Evolutionary conservation across 2,888 invertebrate species (phyloP).

Genomic region (Chrysotoxum bicinctum): DNA sequence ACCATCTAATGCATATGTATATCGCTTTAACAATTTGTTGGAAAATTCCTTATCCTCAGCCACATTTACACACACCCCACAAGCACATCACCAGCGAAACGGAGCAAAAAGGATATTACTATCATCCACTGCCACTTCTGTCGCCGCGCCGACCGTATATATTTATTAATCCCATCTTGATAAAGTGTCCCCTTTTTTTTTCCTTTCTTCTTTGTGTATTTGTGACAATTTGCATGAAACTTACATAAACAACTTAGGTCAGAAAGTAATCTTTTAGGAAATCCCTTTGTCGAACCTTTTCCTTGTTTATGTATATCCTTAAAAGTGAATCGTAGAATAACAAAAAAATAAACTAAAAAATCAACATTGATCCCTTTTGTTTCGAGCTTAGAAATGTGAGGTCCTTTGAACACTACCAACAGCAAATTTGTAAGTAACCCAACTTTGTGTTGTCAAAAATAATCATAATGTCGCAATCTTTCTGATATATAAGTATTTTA

Average conservation of each 20-base stretch:
- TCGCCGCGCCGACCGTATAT: not conserved
- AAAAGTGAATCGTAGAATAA: not conserved
- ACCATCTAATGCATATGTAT: slow-evolving; percentile 49
- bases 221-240: slow-evolving; percentile 43
- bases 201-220: slow-evolving; percentile 15
- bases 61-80: not conserved
- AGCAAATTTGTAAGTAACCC: slow-evolving; percentile 19
- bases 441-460: slow-evolving; percentile 23
- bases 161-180: slow-evolving; percentile 41
- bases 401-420: not conserved
- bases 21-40: slow-evolving; percentile 60
- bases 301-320: not conserved
- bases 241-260: slow-evolving; percentile 34
- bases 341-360: not conserved
- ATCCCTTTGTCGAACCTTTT: slow-evolving; percentile 24
- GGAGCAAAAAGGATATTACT: slow-evolving; percentile 11
- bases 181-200: slow-evolving; percentile 30
- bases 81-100: not conserved
- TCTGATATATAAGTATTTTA: slow-evolving; percentile 24
- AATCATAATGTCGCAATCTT: slow-evolving; percentile 36
- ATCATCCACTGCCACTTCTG: slow-evolving; percentile 5
- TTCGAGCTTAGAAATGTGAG: slow-evolving; percentile 10
- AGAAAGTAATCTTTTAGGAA: slow-evolving; percentile 46
- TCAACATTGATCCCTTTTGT: slow-evolving; percentile 34
- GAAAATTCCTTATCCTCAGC: slow-evolving; percentile 29